phyloP scores from a whole-genome alignment of 2,888 invertebrate genomes.

The Drosophila macrospina region DNA sequence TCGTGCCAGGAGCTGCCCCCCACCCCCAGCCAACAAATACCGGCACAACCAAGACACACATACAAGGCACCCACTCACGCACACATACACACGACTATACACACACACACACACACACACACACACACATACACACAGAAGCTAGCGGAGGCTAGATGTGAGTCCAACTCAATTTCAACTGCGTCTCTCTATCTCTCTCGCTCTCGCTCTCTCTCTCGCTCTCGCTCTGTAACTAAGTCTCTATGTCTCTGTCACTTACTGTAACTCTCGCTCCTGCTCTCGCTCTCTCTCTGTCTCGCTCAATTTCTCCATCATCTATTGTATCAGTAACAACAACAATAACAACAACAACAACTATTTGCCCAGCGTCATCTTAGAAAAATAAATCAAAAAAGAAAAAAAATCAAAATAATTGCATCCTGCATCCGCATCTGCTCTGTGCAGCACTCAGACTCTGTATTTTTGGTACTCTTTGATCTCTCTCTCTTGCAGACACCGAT shows the following conservation, averaged over 20 bases:
- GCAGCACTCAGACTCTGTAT: conserved; percentile 68
- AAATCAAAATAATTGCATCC: conserved; percentile 59
- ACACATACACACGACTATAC: conserved; percentile 6
- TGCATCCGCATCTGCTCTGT: conserved; percentile 62
- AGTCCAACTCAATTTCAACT: conserved; percentile 55
- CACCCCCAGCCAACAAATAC: conserved; percentile 1
- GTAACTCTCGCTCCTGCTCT: conserved; percentile 25
- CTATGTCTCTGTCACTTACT: conserved; percentile 13
- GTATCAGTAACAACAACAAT: conserved; percentile 65
- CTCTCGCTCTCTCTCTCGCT: conserved; percentile 23
- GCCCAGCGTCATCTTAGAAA: conserved; percentile 71
- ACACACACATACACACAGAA: conserved; percentile 29
- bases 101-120: conserved; percentile 11
- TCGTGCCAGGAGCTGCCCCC: conserved; percentile 46
- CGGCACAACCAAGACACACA: conserved; percentile 27
- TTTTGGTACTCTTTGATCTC: conserved; percentile 80
- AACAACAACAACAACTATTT: conserved; percentile 61
- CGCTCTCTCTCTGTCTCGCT: conserved; percentile 44
- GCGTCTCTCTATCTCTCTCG: conserved; percentile 44
- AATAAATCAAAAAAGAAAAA: conserved; percentile 13
- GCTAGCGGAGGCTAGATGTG: conserved; percentile 54
- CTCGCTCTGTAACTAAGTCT: conserved; percentile 9
- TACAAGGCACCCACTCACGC: conserved; percentile 17
- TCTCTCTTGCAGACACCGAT: conserved; percentile 84
- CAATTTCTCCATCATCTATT: conserved; percentile 60